A percentile compares a stretch with the other conserved stretches of the same genome.
These are phyloP conservation scores for Lingula anatina DNA, from an alignment of 2,888 invertebrate species.

Conservation along the genomic window DNA sequence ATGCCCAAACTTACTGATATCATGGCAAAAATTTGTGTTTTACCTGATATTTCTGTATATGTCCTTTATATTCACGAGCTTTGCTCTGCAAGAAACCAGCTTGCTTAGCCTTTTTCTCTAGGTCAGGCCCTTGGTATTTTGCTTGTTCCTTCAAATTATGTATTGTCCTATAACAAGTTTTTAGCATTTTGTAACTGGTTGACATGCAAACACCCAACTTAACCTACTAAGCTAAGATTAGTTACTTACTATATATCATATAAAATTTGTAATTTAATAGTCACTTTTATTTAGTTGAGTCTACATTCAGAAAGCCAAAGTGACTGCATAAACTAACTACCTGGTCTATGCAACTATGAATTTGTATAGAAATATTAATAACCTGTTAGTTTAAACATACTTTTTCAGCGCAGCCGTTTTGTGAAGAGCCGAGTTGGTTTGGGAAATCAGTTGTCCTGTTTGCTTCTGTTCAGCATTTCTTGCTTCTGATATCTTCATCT, in stretches of 20 bases:
- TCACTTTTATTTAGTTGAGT: too few species aligned
- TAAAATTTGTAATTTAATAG: too few species aligned
- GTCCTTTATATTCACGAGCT: conserved; percentile 24
- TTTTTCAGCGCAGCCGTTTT: conserved; percentile 22
- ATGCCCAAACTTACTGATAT: too few species aligned
- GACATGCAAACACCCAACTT: too few species aligned
- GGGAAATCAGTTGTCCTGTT: conserved; percentile 17
- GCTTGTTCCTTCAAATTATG: conserved; percentile 20
- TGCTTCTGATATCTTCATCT: conserved; percentile 18
- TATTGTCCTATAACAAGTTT: conserved; percentile 19
- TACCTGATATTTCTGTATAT: conserved; percentile 26
- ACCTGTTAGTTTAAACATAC: too few species aligned
- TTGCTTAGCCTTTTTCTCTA: conserved; percentile 21
- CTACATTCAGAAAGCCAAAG: background rate
- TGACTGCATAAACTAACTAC: background rate
- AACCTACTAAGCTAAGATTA: too few species aligned
- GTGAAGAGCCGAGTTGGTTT: conserved; percentile 23
- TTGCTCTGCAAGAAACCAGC: conserved; percentile 27
- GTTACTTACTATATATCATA: too few species aligned
- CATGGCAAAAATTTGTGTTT: too few species aligned
- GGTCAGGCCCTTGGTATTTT: conserved; percentile 17
- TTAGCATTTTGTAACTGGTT: background rate
- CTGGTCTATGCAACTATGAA: background rate
- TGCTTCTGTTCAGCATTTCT: conserved; percentile 19
- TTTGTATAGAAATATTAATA: background rate